Evolutionary conservation across 2,113 vertebrate genomes (phyloP).

Genomic region (Triplophysa siluroides): DNA sequence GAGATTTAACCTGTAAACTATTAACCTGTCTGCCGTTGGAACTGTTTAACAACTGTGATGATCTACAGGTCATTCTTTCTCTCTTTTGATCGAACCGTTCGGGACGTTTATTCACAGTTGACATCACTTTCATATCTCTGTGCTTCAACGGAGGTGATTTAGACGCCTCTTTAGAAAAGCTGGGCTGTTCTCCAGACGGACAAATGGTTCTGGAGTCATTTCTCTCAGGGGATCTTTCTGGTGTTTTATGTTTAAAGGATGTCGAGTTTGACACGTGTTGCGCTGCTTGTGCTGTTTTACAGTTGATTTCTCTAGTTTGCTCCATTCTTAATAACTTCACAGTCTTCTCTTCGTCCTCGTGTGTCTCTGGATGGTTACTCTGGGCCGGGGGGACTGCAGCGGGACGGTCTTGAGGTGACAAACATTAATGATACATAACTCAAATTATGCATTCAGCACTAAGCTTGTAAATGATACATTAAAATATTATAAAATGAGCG

Average conservation of each 20-base stretch:
- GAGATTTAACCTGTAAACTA: not conserved
- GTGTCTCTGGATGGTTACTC: conserved; percentile 28
- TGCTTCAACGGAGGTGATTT: not conserved
- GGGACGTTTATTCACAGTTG: not conserved
- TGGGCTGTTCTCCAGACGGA: not conserved
- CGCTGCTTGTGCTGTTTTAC: not conserved
- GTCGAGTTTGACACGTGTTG: not conserved
- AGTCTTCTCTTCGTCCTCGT: conserved; percentile 2
- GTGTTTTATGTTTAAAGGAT: not conserved
- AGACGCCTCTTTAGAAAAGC: not conserved
- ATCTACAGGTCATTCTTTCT: not conserved
- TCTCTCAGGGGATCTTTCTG: not conserved
- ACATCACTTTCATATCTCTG: conserved; percentile 8
- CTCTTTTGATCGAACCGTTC: not conserved
- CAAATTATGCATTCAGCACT: not conserved
- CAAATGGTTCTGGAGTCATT: not conserved
- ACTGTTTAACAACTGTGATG: not conserved
- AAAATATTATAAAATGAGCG: conserved; percentile 1
- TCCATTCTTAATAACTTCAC: conserved; percentile 7
- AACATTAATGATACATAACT: not conserved
- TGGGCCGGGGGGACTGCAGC: not conserved
- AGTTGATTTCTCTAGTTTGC: not conserved
- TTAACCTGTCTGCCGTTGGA: conserved; percentile 9
- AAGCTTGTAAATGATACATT: not conserved
- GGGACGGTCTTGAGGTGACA: conserved; percentile 27